Conservation (phyloP, 2,888 invertebrate species). For the Lordiphosa andalusiaca region DNA sequence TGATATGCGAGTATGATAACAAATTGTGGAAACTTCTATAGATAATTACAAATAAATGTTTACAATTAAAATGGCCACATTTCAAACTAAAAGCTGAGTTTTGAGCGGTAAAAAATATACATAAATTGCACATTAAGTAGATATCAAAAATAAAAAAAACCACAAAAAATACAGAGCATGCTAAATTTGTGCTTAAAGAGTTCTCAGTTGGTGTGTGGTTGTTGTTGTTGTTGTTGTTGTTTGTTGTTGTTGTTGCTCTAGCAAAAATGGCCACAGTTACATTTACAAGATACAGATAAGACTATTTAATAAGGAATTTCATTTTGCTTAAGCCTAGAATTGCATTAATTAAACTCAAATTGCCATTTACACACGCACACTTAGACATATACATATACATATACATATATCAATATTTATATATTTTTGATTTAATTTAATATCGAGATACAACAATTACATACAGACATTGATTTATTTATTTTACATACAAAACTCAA, state of each 20-base stretch:
- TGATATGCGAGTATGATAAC: constrained; percentile 55
- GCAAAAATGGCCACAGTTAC: constrained; percentile 27
- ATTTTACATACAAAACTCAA: constrained; percentile 52
- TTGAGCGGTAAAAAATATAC: constrained; percentile 2
- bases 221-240: background rate
- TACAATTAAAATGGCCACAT: constrained; percentile 52
- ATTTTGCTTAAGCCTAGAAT: constrained; percentile 15
- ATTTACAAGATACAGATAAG: constrained; percentile 3
- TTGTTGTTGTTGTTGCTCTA: constrained; percentile 7
- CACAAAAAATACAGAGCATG: background rate
- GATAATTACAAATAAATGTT: constrained; percentile 25
- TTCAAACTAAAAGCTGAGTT: constrained; percentile 44
- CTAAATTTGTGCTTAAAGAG: background rate
- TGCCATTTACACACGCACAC: constrained; percentile 22
- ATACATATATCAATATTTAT: too few relatives aligned
- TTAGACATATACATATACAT: constrained; percentile 34
- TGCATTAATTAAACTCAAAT: constrained; percentile 19
- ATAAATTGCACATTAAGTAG: background rate
- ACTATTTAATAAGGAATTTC: constrained; percentile 25
- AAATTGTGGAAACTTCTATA: constrained; percentile 34
- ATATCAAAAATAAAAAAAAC: background rate
- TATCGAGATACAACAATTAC: constrained; percentile 47
- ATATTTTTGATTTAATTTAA: too few relatives aligned
- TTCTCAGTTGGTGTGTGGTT: constrained; percentile 1
- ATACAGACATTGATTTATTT: constrained; percentile 21